These are phyloP conservation scores for Anthopleura xanthogrammica DNA, from an alignment of 92 coral and sea anemone genomes.

Conservation along the genomic window DNA sequence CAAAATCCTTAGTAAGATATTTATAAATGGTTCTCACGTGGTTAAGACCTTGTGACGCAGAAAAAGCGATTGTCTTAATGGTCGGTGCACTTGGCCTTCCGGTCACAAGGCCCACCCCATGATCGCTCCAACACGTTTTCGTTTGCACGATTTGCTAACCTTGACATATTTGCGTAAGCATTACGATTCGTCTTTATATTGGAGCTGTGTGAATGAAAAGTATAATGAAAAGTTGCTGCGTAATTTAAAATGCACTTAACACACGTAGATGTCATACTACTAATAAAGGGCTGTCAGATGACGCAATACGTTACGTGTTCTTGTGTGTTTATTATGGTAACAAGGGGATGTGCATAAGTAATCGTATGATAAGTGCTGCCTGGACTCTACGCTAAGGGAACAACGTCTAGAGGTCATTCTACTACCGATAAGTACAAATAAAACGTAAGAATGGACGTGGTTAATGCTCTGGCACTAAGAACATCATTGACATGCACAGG, in stretches of 20 bases:
- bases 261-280: neutral
- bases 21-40: constrained; percentile 62
- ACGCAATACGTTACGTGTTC: neutral
- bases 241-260: neutral
- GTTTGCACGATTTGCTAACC: constrained; percentile 10
- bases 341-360: neutral
- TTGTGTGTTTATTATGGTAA: neutral
- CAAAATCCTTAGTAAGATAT: constrained; percentile 21
- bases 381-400: neutral
- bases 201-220: neutral
- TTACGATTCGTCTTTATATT: neutral
- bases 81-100: constrained; percentile 58
- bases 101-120: constrained; percentile 33
- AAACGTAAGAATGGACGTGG: too few species aligned
- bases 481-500: too few species aligned
- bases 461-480: too few species aligned
- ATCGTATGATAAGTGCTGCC: neutral
- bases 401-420: neutral
- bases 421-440: neutral
- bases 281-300: neutral
- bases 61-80: neutral
- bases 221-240: neutral
- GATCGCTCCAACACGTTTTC: neutral
- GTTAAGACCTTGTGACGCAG: constrained; percentile 44
- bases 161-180: neutral